These are phyloP conservation scores for Epizoanthus fatuus DNA, from an alignment of 92 coral and sea anemone genomes.

Conservation along the genomic window DNA sequence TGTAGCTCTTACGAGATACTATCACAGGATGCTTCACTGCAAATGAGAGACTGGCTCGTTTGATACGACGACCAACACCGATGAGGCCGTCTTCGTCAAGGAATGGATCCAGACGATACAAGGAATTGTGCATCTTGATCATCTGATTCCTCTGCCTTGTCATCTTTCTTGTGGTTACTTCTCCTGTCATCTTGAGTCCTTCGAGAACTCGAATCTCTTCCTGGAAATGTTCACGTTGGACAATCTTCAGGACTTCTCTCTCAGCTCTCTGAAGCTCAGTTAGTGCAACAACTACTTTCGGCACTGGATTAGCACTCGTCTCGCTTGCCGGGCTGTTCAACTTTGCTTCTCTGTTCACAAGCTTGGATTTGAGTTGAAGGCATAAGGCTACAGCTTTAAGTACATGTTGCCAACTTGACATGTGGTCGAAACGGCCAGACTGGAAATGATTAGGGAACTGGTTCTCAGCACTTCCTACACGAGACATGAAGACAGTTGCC, in stretches of 20 bases:
- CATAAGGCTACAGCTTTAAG: background rate
- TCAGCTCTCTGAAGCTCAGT: too few relatives aligned
- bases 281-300: too few relatives aligned
- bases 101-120: background rate
- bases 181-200: too few relatives aligned
- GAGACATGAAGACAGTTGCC: background rate
- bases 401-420: conserved; percentile 49
- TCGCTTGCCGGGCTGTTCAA: background rate
- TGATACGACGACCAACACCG: background rate
- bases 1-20: background rate
- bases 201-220: too few relatives aligned
- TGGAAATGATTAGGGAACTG: background rate
- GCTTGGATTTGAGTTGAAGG: conserved; percentile 25
- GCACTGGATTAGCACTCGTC: too few relatives aligned
- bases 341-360: conserved; percentile 20
- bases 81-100: background rate
- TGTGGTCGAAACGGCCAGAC: conserved; percentile 27
- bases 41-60: background rate
- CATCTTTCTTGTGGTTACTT: background rate
- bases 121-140: background rate
- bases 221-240: too few relatives aligned
- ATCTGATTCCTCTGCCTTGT: background rate
- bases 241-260: too few relatives aligned
- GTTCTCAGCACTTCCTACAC: background rate
- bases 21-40: background rate